These are phyloP conservation scores for Aurelia sp. DNA, from an alignment of 30 jellyfish, hydroid and myxozoan genomes.

Conservation along the genomic window DNA sequence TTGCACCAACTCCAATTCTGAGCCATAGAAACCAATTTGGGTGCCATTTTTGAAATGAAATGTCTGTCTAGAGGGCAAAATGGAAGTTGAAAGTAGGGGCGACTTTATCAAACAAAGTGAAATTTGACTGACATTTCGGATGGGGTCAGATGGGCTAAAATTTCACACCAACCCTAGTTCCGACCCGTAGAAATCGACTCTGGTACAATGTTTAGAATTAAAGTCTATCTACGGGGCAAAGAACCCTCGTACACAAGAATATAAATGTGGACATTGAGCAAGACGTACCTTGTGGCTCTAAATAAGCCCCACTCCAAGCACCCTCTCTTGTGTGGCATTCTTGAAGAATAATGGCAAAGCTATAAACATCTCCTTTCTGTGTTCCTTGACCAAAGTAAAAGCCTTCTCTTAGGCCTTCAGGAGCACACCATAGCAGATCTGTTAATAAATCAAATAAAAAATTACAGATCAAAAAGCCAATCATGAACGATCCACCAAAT, in stretches of 20 bases:
- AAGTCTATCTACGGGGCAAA: no score
- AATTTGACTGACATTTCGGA: background rate
- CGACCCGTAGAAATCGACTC: no score
- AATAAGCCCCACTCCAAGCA: slow-evolving; percentile 87
- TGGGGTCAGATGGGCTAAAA: background rate
- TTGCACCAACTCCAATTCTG: no score
- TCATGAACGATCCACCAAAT: no score
- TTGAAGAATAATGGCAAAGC: slow-evolving; percentile 90
- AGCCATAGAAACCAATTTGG: no score
- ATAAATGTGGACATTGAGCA: background rate
- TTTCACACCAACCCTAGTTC: no score
- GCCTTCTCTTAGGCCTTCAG: slow-evolving; percentile 76
- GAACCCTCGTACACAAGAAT: no score
- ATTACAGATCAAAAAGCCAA: background rate
- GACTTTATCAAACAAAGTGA: background rate
- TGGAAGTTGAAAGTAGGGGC: no score
- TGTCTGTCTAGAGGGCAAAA: no score
- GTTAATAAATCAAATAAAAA: background rate
- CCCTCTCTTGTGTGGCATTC: slow-evolving; percentile 99
- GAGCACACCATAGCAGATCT: slow-evolving; percentile 87
- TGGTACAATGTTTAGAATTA: no score
- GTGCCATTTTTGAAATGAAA: no score
- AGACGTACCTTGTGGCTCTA: slow-evolving; percentile 80
- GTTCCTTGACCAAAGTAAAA: slow-evolving; percentile 71
- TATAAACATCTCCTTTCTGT: slow-evolving; percentile 88